Conservation (phyloP, 1,140 invertebrate genomes). For the Hyles euphorbiae region DNA sequence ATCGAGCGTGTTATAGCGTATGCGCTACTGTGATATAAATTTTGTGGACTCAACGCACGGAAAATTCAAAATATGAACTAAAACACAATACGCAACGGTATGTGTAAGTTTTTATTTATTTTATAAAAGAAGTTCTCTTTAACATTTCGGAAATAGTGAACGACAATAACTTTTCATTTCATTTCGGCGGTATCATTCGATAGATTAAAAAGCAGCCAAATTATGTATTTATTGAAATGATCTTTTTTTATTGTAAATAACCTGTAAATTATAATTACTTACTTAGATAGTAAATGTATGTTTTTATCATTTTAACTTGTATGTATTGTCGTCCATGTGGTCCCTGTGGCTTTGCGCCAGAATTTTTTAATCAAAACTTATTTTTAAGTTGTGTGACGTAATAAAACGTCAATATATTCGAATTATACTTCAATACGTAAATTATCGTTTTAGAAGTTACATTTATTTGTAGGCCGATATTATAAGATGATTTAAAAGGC, state of each 20-base stretch:
- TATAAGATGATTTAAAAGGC: not conserved
- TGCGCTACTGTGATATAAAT: slow-evolving; percentile 49
- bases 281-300: slow-evolving; percentile 69
- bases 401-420: not conserved
- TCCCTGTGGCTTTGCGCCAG: slow-evolving; percentile 12
- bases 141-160: slow-evolving; percentile 19
- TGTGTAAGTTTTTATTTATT: slow-evolving; percentile 8
- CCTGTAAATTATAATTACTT: slow-evolving; percentile 60
- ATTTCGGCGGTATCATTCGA: slow-evolving; percentile 15
- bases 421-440: not conserved
- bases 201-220: slow-evolving; percentile 54
- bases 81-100: not conserved
- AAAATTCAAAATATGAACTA: slow-evolving; percentile 1
- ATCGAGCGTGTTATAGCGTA: slow-evolving; percentile 17
- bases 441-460: not conserved
- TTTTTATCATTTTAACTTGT: slow-evolving; percentile 35
- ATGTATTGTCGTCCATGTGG: slow-evolving; percentile 14
- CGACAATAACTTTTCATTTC: slow-evolving; percentile 37
- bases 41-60: slow-evolving; percentile 15
- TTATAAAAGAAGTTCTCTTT: slow-evolving; percentile 11
- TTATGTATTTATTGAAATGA: slow-evolving; percentile 65
- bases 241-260: slow-evolving; percentile 57
- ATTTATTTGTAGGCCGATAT: not conserved
- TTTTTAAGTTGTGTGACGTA: not conserved
- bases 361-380: slow-evolving; percentile 1